These are phyloP conservation scores for Drosophila formosana DNA, from an alignment of 2,888 invertebrate species.

Conservation along the genomic window DNA sequence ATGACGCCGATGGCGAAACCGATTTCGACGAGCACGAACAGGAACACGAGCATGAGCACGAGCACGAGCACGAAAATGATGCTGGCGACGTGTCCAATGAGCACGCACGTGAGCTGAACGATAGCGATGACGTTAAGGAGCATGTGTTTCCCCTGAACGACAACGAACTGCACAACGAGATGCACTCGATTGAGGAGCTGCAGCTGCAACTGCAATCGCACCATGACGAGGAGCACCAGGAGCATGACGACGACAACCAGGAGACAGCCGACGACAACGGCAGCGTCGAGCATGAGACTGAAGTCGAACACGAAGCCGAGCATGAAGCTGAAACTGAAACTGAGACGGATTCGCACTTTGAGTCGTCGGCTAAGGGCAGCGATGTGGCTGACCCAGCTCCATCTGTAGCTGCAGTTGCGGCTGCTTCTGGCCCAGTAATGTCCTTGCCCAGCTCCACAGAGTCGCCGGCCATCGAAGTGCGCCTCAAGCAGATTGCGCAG, in stretches of 20 bases:
- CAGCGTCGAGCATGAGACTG: constrained; percentile 51
- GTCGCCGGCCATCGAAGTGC: constrained; percentile 83
- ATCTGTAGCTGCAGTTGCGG: neutral
- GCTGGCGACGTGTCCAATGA: constrained; percentile 57
- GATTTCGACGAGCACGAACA: constrained; percentile 57
- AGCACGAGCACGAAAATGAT: constrained; percentile 14
- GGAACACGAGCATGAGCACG: constrained; percentile 42
- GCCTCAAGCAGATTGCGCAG: constrained; percentile 84
- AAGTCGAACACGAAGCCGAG: constrained; percentile 20
- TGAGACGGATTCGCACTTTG: constrained; percentile 49
- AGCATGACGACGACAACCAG: constrained; percentile 47
- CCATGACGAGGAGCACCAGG: constrained; percentile 52
- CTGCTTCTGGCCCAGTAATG: constrained; percentile 8
- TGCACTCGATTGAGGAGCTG: constrained; percentile 73
- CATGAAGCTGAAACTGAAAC: constrained; percentile 40
- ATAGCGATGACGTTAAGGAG: constrained; percentile 72
- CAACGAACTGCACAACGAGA: constrained; percentile 73
- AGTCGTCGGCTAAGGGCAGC: constrained; percentile 36
- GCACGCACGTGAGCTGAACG: constrained; percentile 72
- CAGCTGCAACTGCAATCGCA: constrained; percentile 68
- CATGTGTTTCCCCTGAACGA: constrained; percentile 73
- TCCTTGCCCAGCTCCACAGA: constrained; percentile 70
- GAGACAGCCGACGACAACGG: constrained; percentile 47
- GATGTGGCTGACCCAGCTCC: constrained; percentile 22
- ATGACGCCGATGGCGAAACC: constrained; percentile 27